Evolutionary conservation across 2,888 invertebrate species (phyloP).

Genomic region (Galerucella nymphaeae): DNA sequence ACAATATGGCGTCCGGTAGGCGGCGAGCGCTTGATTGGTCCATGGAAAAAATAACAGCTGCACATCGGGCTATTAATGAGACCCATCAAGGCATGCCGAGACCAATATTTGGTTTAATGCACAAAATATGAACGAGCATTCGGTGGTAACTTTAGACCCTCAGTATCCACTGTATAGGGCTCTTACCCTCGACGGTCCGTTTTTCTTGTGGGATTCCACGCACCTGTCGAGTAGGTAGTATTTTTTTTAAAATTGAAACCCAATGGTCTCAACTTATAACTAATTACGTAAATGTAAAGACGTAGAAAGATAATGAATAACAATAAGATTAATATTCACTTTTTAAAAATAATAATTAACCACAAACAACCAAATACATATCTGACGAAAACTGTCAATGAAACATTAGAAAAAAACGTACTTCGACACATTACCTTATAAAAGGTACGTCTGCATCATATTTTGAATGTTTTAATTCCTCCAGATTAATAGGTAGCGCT

Average conservation of each 20-base stretch:
- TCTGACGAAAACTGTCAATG: no score
- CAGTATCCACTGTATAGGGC: slow-evolving; percentile 5
- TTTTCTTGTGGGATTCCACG: slow-evolving; percentile 21
- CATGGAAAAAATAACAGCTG: slow-evolving; percentile 64
- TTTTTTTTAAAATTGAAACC: not conserved
- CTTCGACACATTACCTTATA: no score
- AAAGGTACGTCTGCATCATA: no score
- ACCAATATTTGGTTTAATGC: slow-evolving; percentile 48
- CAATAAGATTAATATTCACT: no score
- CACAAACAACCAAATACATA: no score
- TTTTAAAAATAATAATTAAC: no score
- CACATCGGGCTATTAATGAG: slow-evolving; percentile 63
- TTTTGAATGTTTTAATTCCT: no score
- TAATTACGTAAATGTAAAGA: not conserved
- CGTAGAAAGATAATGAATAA: not conserved
- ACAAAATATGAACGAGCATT: slow-evolving; percentile 20
- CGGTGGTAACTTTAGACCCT: slow-evolving; percentile 23
- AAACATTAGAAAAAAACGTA: no score
- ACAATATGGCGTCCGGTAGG: slow-evolving; percentile 60
- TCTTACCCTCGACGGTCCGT: slow-evolving; percentile 7
- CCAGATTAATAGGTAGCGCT: no score
- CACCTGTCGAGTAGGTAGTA: slow-evolving; percentile 24
- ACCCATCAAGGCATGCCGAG: slow-evolving; percentile 60
- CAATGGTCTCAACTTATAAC: not conserved
- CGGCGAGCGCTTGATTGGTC: slow-evolving; percentile 62